Evolutionary conservation across 2,113 vertebrate species (phyloP).

Genomic region (Chaetorhynchus papuensis): DNA sequence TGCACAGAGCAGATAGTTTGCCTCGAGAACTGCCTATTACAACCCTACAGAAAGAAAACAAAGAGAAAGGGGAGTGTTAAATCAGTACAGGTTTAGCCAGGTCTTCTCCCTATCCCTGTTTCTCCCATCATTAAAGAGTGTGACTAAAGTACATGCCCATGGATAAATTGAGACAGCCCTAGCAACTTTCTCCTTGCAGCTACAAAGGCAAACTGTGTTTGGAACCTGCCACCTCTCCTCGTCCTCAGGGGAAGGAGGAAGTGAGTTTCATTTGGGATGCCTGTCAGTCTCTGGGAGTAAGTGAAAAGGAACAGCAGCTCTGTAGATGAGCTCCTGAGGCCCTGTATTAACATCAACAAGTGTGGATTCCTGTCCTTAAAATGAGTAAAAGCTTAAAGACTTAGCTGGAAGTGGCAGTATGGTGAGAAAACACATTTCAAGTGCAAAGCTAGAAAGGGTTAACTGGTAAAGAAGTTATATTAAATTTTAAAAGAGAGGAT

Average conservation of each 20-base stretch:
- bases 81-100: not conserved
- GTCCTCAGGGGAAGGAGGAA: not conserved
- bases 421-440: not conserved
- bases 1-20: not conserved
- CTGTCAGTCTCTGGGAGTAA: not conserved
- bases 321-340: not conserved
- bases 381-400: not conserved
- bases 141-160: not conserved
- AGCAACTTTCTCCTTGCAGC: not conserved
- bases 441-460: not conserved
- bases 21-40: not conserved
- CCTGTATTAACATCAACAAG: not conserved
- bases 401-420: not conserved
- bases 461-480: not conserved
- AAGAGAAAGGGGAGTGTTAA: not conserved
- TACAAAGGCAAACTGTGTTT: not conserved
- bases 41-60: not conserved
- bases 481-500: not conserved
- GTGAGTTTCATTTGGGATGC: not conserved
- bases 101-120: not conserved
- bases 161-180: not conserved
- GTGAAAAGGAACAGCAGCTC: accelerated
- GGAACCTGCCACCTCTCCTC: not conserved
- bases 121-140: not conserved
- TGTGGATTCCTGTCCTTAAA: not conserved